Evolutionary conservation across 2,888 invertebrate species (phyloP), one percentile per base, ranked within the genome.

Genomic region (Athrips mouffetella): DNA sequence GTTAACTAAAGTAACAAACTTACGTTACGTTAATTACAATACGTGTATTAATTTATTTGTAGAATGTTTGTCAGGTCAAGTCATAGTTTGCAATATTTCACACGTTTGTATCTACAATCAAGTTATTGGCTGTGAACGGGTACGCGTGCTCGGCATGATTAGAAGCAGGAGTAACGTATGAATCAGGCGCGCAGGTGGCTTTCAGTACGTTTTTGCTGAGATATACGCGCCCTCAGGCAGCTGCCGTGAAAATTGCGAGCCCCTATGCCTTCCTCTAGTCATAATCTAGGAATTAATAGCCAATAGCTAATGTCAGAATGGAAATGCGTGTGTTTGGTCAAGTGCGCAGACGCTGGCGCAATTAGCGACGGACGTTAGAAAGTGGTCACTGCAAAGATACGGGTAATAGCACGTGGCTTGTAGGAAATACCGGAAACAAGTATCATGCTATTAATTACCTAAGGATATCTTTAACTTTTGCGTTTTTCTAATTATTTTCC

Each of bases 231-330:
- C 53, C 50, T 56, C 21, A 48, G 58, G 66, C 80, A 78, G 80
- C 80, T 85, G 87, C 66, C 65, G 76, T 69, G 80, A 83, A 87
- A 87, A 87, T 85, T 83, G 79, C 85, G 40, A 76, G 84, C 88
- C 88, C 88, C 77, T 88, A 88, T 88, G 61, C 69, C 68, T 65
- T 62, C 67, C 67, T 65, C 70, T 51, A 75, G 67, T 78, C 76
- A 82, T 86, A 86, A 86, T 82, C 84, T 81, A 80, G 75, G 76
- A 77, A 87, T 86, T 83, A 87, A 86, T 88, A 85, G 80, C 59
- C 72, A 58, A 37, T 79, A 70, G 78, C 80, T 86, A 86, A 88
- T 84, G 85, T 83, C 80, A 80, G 80, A 84, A 83, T 84, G 82
- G 76, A 77, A 84, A 86, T 85, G 63, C 66, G 70, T 59, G 67